Evolutionary conservation across 2,797 vertebrate species (phyloP).

Genomic region (Halcyon badia): DNA sequence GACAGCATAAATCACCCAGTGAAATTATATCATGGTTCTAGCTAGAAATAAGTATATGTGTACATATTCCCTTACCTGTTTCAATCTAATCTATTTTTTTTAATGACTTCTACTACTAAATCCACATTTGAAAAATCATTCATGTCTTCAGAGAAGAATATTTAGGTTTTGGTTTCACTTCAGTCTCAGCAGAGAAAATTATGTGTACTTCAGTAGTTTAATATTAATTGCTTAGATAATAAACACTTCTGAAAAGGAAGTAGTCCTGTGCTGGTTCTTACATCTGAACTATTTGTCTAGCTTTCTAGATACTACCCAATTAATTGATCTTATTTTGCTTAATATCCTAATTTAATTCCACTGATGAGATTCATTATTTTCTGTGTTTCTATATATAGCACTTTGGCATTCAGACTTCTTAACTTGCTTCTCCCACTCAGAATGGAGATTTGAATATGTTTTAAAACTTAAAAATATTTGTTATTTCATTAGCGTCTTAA

Average conservation of each 20-base stretch:
- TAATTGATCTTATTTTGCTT: neutral
- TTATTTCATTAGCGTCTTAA: neutral
- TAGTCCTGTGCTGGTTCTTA: neutral
- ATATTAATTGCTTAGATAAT: neutral
- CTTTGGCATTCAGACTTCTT: neutral
- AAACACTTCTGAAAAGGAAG: neutral
- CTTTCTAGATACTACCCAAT: neutral
- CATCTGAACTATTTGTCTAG: neutral
- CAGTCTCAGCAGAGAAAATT: neutral
- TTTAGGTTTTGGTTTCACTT: neutral
- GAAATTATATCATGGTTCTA: neutral
- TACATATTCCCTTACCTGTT: neutral
- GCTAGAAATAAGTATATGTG: neutral
- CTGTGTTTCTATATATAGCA: neutral
- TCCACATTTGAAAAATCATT: neutral
- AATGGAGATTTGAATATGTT: neutral
- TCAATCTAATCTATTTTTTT: fast-evolving
- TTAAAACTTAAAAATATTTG: neutral
- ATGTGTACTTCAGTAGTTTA: neutral
- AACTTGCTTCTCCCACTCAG: neutral
- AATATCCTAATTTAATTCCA: neutral
- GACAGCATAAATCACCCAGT: neutral
- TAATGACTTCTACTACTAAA: neutral
- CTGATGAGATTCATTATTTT: neutral
- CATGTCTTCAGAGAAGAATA: neutral